Evolutionary conservation across 2,797 vertebrate genomes (phyloP).

Genomic region (Chrosomus eos): DNA sequence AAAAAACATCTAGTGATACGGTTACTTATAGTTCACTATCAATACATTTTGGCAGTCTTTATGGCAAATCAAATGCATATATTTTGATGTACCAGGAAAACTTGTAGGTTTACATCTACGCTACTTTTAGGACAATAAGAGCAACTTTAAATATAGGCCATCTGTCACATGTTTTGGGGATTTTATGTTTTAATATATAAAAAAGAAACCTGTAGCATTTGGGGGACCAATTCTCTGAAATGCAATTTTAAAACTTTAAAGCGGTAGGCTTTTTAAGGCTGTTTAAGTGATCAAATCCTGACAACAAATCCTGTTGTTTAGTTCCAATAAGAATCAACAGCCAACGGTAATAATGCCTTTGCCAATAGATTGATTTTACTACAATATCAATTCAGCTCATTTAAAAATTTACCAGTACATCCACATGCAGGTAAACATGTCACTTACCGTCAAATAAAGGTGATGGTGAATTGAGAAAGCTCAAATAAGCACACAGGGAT

Average conservation of each 20-base stretch:
- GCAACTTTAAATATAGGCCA: background rate
- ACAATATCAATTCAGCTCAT: too few species aligned
- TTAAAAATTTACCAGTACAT: background rate
- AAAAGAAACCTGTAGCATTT: background rate
- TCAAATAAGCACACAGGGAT: background rate
- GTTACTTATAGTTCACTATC: background rate
- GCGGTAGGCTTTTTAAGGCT: too few species aligned
- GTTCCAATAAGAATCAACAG: background rate
- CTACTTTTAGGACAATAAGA: background rate
- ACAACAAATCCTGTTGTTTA: background rate
- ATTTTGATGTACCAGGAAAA: background rate
- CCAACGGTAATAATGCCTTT: background rate
- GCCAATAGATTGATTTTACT: background rate
- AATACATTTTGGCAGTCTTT: background rate
- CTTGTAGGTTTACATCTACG: too few species aligned
- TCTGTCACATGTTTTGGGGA: background rate
- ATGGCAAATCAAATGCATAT: background rate
- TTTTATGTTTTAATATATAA: background rate
- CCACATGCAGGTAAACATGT: background rate
- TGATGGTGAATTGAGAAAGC: background rate
- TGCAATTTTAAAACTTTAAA: background rate
- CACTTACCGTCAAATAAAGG: conserved; percentile 40
- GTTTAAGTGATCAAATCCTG: too few species aligned
- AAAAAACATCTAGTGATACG: background rate
- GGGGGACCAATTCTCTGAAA: background rate